Evolutionary conservation across 2,888 invertebrate genomes (phyloP), one percentile per base, ranked within the genome.

Genomic region (Chrysotoxum bicinctum): DNA sequence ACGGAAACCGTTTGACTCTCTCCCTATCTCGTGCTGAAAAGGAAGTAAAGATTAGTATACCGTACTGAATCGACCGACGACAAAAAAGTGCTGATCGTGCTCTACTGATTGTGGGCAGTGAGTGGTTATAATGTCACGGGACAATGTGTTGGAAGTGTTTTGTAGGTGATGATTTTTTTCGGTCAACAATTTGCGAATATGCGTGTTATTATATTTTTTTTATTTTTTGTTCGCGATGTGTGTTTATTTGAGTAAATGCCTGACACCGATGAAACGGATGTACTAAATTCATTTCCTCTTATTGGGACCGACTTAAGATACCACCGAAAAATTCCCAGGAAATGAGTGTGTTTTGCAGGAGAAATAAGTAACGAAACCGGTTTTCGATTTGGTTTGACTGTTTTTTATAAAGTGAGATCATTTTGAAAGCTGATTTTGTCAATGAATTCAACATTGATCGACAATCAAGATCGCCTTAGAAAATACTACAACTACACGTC

Each of bases 351-450:
- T 72, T 50, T 68, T 68, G 43, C 66, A 50, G 50, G 69, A 82
- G 66, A 80, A 80, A 85, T 35, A 73, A 89, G 89, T 90, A 85
- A 92, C 92, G 90, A 92, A 92, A 92, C 92, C 92, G 92, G 92
- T 92, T 92, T 92, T 92, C 92, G 92, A 92, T 92, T 92, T 92
- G 92, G 90, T 92, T 92, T 92, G 91, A 91, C 92, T 92, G 91
- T 90, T 91, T 91, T 91, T 90, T 89, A 90, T 89, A 91, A 91
- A 92, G 92, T 92, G 92, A 92, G 92, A 92, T 92, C 92, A 92
- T 92, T 92, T 92, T 92, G 92, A 92, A 92, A 92, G 92, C 92
- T 92, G 92, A 92, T 92, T 92, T 92, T 92, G 92, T 92, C 90
- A 91, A 91, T 91, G 91, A 91, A 91, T 89, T 89, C 90, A 89